Evolutionary conservation across 1,140 invertebrate species (phyloP), one percentile per base, ranked within the genome.

Genomic region (Zaprionus davidi): DNA sequence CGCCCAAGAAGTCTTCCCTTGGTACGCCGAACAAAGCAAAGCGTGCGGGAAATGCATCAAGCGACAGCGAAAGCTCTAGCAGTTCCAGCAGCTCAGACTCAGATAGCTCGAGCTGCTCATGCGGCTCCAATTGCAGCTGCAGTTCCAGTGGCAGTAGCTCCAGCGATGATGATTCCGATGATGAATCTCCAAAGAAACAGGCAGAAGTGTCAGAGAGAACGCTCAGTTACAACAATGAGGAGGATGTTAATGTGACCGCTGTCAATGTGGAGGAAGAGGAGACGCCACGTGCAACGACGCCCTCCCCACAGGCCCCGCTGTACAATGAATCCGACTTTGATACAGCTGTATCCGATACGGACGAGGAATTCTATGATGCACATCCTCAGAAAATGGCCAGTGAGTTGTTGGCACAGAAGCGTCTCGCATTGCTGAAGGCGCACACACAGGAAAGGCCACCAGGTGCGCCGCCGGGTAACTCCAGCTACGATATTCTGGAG

Each of bases 341-440:
- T 71, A 97, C 96, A 0, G 95, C 96, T 26, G 96, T 97, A 90
- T 96, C 96, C 34, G 96, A 96, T 49, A 97, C 96, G 2, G 97
- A 97, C 91, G 96, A 97, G 93, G 96, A 97, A 77, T 97, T 97
- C 93, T 97, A 97, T 90, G 96, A 97, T 90, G 95, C 96, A 79
- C 94, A 97, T 93, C 97, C 97, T 1, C 96, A 97, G 75, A 94
- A 94, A 71, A 86, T 96, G 51, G 95, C 95, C 1, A 96, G 94
- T 64, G 96, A 96, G 91, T 62, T 96, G 56, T 80, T 96, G 24
- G 94, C 95, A 11, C 96, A 97, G 79, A 97, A 96, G 92, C 94
- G 96, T 6, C 96, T 96, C 79, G 95, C 96, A 71, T 72, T 96
- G 38, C 92, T 96, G 82, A 79, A 94, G 2, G 80, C 95, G 46